Evolutionary conservation across 1,140 invertebrate species (phyloP), one percentile per base, ranked within the genome.

Genomic region (Magallana ariakensis): DNA sequence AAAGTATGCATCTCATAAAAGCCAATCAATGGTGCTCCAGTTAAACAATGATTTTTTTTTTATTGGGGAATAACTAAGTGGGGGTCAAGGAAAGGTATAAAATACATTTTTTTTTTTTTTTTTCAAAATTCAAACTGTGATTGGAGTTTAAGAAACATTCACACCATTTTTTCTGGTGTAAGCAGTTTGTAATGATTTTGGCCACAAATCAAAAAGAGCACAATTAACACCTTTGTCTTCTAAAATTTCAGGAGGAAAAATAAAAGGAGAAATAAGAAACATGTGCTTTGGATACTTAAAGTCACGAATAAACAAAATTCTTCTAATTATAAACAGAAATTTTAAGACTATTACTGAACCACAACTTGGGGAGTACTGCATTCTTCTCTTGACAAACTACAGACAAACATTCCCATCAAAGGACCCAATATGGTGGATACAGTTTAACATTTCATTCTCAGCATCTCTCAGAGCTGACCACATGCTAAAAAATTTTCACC

Each of bases 401-500:
- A 46, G 33, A 19, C 58, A 62, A 62, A 62, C 58, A 62, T 16
- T 62, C 58, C 19, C 16, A 26, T 75, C 8, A 75, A 75, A 26
- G 22, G 66, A 75, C 66, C 66, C 66, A 33, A 10, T 26, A 26
- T 33, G 22, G 22, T 75, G 66, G 66, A 26, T 75, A 26, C 66
- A 26, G 22, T 26, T 75, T 75, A 75, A 75, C 22, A 75, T 75
- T 75, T 75, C 15, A 75, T 75, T 33, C 22, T 22, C 7, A 26
- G 22, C 66, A 8, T 75, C 66, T 26, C 66, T 26, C 66, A 33
- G 5, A 75, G 66, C 66, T 75, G 19, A 75, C 22, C 22, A 22
- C 22, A 26, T 75, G 66, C 66, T 75, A 26, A 13, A 75, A 22
- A 26, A 26, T 75, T 62, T 75, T 75, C 66, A 75, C 66, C 66